phyloP scores from a whole-genome alignment of 2,888 invertebrate species.

The Acronicta leporina region DNA sequence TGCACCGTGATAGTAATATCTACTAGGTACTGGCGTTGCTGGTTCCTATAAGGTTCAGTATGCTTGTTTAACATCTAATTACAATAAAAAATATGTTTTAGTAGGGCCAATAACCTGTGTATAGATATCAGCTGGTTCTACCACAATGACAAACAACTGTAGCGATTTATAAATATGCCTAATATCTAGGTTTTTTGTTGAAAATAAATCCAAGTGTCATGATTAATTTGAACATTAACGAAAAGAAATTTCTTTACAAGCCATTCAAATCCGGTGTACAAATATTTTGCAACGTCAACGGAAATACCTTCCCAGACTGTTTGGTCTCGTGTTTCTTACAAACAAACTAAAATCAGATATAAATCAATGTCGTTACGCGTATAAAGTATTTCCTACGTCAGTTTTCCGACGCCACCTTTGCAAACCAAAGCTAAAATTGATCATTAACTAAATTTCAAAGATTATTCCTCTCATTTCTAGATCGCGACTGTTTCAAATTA shows the following conservation, averaged over 20 bases:
- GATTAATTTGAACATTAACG: conserved; percentile 52
- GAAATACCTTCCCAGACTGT: conserved; percentile 44
- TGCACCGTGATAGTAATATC: too few relatives aligned
- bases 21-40: too few relatives aligned
- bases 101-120: conserved; percentile 42
- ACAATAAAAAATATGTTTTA: not conserved
- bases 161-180: not conserved
- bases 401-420: conserved; percentile 57
- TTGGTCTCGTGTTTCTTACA: conserved; percentile 49
- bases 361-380: conserved; percentile 60
- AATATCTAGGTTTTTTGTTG: not conserved
- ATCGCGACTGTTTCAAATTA: conserved; percentile 58
- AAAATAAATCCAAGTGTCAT: conserved; percentile 6
- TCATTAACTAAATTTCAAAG: conserved; percentile 69
- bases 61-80: too few relatives aligned
- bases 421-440: conserved; percentile 54
- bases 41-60: too few relatives aligned
- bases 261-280: conserved; percentile 45
- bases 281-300: conserved; percentile 49
- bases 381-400: conserved; percentile 60
- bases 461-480: conserved; percentile 67
- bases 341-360: conserved; percentile 62
- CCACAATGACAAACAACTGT: not conserved
- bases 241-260: conserved; percentile 50
- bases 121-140: conserved; percentile 25